Evolutionary conservation across 2,113 vertebrate species (phyloP).

Genomic region (Thomomys bottae): DNA sequence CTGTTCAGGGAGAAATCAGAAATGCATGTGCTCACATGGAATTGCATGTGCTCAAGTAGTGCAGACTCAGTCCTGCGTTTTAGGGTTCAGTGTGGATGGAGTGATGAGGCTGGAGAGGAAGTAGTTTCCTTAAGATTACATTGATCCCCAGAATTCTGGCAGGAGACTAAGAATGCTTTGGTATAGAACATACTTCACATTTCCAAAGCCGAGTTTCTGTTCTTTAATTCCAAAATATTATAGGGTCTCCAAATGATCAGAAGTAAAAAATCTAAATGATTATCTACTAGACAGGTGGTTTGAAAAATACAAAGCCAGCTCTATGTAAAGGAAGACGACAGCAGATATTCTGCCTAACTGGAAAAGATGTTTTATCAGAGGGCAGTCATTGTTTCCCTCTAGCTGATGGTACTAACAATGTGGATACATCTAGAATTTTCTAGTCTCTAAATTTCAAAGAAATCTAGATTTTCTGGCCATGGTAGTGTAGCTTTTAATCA

Average conservation of each 20-base stretch:
- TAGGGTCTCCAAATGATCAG: background rate
- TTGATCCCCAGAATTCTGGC: background rate
- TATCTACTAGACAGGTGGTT: background rate
- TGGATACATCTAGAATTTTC: background rate
- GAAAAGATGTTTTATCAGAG: background rate
- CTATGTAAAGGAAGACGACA: background rate
- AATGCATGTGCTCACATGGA: background rate
- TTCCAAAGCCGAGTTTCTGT: background rate
- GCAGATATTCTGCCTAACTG: background rate
- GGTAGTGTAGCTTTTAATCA: background rate
- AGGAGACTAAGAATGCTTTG: background rate
- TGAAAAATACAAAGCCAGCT: background rate
- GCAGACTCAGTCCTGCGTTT: slow-evolving; percentile 1
- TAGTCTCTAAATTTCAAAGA: background rate
- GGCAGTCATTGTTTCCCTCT: background rate
- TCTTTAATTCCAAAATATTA: background rate
- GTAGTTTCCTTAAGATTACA: background rate
- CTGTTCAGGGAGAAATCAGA: background rate
- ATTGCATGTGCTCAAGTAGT: background rate
- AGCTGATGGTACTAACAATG: background rate
- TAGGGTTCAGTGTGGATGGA: background rate
- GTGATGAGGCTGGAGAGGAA: background rate
- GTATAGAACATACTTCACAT: background rate
- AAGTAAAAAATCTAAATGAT: slow-evolving; percentile 33
- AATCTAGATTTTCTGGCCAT: background rate